Base-by-base conservation (phyloP, 1,140 invertebrate species). In the Drosophila kanapiae region DNA sequence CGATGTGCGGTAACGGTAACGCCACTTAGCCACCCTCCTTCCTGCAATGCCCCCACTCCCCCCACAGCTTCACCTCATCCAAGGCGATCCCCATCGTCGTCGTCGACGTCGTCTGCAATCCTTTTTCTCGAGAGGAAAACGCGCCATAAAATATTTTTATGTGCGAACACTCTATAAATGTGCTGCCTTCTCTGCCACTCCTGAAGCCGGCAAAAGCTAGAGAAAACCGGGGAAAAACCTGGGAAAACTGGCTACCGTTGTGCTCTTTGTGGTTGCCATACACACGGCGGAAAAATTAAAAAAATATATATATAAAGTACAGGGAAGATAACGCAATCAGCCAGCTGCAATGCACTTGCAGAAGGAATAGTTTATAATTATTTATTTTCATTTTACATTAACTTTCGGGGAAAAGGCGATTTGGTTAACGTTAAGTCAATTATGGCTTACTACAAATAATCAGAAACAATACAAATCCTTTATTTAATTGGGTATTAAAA, bases 121-220 rank as follows among this genome's bases (percentile, higher is more conserved):
- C 85, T 88, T 88, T 88, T 88, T 90, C 78, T 83, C 80, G 75
- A 83, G 80, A 83, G 80, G 54, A 62, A 78, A 77, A n/a, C 48
- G 72, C 65, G 83, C 88, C 79, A 92, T 92, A 92, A 92, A 92
- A 91, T 92, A 92, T 91, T 91, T 91, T 91, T 91, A 91, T 91
- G 88, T 91, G 90, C 88, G 86, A 90, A 85, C 81, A 90, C 85
- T 91, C 85, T 82, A 90, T 90, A 90, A 90, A 90, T 90, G 86
- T 77, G 78, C 64, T 72, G 42, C 60, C 49, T 51, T 29, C 35
- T 45, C 43, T 18, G 71, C 37, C 33, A 7, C 33, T 49, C 23
- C 38, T 42, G 31, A 47, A 45, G 63, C 61, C 29, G 58, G 45
- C 16, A 67, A 71, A 62, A 49, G 57, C 75, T 16, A 16, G 29